Conservation (phyloP, 2,888 invertebrate species). For the Dryocosmus kuriphilus region DNA sequence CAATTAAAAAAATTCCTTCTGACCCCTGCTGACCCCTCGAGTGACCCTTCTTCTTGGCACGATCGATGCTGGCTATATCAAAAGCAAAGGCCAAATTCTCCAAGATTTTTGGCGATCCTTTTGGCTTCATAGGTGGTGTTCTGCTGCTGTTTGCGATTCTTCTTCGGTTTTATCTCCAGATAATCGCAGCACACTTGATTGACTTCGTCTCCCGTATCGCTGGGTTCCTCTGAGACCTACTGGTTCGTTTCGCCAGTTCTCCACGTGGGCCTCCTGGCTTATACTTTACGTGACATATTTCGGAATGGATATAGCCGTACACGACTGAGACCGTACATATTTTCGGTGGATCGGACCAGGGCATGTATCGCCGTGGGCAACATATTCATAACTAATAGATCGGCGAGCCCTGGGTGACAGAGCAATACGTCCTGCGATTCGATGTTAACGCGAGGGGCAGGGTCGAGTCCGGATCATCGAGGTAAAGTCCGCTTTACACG, state of each 20-base stretch:
- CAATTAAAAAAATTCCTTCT: slow-evolving; percentile 38
- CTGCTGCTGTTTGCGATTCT: slow-evolving; percentile 18
- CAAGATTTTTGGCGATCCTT: neutral
- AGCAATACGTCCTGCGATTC: slow-evolving; percentile 75
- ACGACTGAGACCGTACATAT: slow-evolving; percentile 68
- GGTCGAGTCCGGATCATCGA: slow-evolving; percentile 65
- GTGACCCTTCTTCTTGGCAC: slow-evolving; percentile 16
- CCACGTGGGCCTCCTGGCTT: slow-evolving; percentile 52
- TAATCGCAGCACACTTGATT: slow-evolving; percentile 3
- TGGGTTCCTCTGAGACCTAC: neutral
- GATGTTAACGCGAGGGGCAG: slow-evolving; percentile 65
- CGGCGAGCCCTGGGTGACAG: slow-evolving; percentile 74
- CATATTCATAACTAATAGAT: slow-evolving; percentile 77
- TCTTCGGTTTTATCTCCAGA: neutral
- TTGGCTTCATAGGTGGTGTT: slow-evolving; percentile 7
- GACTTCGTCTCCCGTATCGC: neutral
- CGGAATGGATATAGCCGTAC: slow-evolving; percentile 68
- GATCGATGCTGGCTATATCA: slow-evolving; percentile 32
- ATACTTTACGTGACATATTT: slow-evolving; percentile 70
- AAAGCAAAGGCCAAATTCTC: slow-evolving; percentile 22
- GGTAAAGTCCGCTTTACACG: slow-evolving; percentile 65
- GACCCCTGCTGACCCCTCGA: slow-evolving; percentile 18
- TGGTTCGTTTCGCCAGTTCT: slow-evolving; percentile 44
- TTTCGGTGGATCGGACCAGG: slow-evolving; percentile 69
- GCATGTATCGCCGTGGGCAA: slow-evolving; percentile 76